These are phyloP conservation scores for Neolamprologus hecqui DNA, from an alignment of 2,113 vertebrate genomes.

Conservation along the genomic window DNA sequence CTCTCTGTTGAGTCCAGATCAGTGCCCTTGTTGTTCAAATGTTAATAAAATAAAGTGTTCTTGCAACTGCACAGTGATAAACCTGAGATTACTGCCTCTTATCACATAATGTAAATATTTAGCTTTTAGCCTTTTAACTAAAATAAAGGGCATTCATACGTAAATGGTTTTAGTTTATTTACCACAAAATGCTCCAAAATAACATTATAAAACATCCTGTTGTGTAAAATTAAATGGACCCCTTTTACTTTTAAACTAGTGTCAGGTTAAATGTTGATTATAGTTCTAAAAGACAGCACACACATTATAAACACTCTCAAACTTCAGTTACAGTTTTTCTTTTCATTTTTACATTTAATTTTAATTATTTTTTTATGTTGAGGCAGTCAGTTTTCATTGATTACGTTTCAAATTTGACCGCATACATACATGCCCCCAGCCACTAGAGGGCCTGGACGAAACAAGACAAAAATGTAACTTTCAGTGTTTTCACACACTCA, in stretches of 20 bases:
- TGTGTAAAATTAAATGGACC: background rate
- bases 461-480: background rate
- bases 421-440: background rate
- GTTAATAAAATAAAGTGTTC: background rate
- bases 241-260: background rate
- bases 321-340: background rate
- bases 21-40: background rate
- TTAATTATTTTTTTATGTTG: accelerated
- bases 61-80: background rate
- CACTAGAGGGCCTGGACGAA: background rate
- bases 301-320: background rate
- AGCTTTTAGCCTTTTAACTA: background rate
- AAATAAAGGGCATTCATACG: accelerated
- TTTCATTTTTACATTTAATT: background rate
- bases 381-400: background rate
- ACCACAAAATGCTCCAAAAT: background rate
- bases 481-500: background rate
- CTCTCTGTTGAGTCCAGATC: background rate
- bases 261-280: background rate
- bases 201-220: background rate
- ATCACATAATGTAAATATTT: background rate
- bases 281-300: background rate
- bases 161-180: background rate
- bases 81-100: accelerated
- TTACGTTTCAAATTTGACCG: accelerated